Percentiles rank a stretch among this genome's conserved stretches.
Conservation (phyloP, 2,888 invertebrate genomes). For the Metallyticus violacea region DNA sequence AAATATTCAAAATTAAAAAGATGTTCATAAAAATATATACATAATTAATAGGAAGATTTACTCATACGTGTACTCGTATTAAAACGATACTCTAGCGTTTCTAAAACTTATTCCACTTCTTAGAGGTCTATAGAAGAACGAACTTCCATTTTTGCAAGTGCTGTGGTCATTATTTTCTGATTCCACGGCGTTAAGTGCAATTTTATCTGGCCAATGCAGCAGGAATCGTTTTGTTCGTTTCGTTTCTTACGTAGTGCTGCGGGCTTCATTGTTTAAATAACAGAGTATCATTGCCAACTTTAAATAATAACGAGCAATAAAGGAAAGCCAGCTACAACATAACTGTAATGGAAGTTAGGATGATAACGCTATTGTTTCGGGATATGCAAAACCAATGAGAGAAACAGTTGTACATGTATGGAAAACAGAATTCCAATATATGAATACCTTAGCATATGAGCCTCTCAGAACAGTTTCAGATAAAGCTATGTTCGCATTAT, state of each 20-base stretch:
- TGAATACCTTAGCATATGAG: no score
- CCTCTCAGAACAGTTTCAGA: no score
- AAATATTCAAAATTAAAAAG: no score
- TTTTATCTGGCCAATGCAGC: not conserved
- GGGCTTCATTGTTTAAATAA: not conserved
- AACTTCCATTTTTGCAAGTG: not conserved
- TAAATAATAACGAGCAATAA: not conserved
- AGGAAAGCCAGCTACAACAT: not conserved
- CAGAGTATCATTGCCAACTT: not conserved
- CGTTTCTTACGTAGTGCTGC: not conserved
- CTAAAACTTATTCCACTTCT: no score
- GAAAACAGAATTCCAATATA: not conserved
- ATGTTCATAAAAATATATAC: no score
- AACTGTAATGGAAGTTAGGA: not conserved
- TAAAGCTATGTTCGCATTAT: no score
- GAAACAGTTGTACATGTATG: not conserved
- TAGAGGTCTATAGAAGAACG: not conserved
- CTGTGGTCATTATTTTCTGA: not conserved
- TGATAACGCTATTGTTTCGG: not conserved
- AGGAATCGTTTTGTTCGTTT: not conserved
- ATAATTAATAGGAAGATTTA: no score
- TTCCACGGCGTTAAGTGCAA: not conserved
- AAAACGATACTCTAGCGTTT: no score
- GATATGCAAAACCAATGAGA: not conserved
- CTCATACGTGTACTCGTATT: no score